phyloP scores from a whole-genome alignment of 2,797 vertebrate genomes.

The Spinibarbus caldwelli region DNA sequence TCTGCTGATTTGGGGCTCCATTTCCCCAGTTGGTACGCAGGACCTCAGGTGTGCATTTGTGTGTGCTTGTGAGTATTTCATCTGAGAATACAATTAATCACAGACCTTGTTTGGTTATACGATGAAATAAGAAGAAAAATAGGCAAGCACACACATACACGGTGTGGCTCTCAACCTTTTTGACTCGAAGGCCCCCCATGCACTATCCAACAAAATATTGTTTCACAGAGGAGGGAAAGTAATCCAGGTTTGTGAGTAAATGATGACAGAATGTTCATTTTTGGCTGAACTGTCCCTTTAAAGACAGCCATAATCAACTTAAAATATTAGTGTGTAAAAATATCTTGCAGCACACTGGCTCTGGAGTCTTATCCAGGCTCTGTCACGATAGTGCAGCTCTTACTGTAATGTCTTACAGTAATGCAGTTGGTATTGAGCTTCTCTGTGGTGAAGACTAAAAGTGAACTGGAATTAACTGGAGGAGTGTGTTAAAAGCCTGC shows the following conservation, averaged over 20 bases:
- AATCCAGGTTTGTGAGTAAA: neutral
- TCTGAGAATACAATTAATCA: constrained; percentile 26
- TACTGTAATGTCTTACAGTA: constrained; percentile 55
- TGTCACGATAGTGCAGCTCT: constrained; percentile 49
- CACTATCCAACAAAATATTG: neutral
- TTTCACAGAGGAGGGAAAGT: neutral
- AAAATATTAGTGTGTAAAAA: constrained; percentile 47
- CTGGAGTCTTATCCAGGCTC: constrained; percentile 37
- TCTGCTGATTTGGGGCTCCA: constrained; percentile 34
- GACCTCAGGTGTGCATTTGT: constrained; percentile 32
- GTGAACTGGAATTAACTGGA: constrained; percentile 47
- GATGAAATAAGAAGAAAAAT: neutral
- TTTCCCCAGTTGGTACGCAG: neutral
- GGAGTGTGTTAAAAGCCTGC: constrained; percentile 55
- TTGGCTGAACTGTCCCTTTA: neutral
- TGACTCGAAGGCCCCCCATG: neutral
- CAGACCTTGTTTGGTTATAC: neutral
- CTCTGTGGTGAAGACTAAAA: constrained; percentile 32
- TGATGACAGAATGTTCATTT: neutral
- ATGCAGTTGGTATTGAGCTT: constrained; percentile 55
- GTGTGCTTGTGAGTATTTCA: neutral
- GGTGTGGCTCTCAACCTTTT: neutral
- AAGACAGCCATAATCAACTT: constrained; percentile 22
- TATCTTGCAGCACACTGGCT: constrained; percentile 26
- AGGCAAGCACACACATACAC: neutral